Percentiles rank a stretch among this genome's conserved stretches.
These are phyloP conservation scores for Galerucella nymphaeae DNA, from an alignment of 2,888 invertebrate species.

Conservation along the genomic window DNA sequence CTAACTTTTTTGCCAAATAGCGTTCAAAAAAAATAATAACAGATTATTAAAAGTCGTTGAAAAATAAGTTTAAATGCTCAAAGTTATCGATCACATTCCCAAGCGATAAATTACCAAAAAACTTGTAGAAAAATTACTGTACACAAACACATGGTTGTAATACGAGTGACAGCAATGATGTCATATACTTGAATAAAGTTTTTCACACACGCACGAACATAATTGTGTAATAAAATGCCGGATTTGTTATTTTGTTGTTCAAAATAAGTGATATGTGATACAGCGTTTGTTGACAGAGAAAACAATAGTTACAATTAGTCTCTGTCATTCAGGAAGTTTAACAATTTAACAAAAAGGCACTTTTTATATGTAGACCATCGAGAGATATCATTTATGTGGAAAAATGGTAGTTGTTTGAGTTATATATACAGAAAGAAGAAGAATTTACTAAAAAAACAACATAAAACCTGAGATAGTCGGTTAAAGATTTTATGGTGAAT, in stretches of 20 bases:
- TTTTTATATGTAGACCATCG: no score
- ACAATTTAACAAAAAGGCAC: not conserved
- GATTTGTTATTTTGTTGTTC: not conserved
- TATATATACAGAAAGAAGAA: not conserved
- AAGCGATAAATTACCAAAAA: not conserved
- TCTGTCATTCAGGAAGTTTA: conserved; percentile 10
- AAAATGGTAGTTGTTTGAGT: not conserved
- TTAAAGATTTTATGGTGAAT: not conserved
- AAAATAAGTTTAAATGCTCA: no score
- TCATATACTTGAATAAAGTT: conserved; percentile 4
- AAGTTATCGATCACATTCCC: not conserved
- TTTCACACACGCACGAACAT: not conserved
- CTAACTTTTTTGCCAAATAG: no score
- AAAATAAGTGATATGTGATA: not conserved
- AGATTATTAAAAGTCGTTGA: no score
- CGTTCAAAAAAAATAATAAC: no score
- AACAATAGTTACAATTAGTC: conserved; percentile 10
- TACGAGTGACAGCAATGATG: not conserved
- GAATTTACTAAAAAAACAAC: not conserved
- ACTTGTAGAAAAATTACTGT: not conserved
- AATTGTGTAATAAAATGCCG: conserved; percentile 9
- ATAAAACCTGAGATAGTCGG: not conserved
- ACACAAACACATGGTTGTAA: not conserved
- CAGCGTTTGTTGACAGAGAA: conserved; percentile 6
- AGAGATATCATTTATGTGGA: not conserved